Percentiles rank a stretch among this genome's conserved stretches.
These are phyloP conservation scores for Axinella damicornis DNA, from an alignment of 37 sponge, comb jelly and placozoan genomes.

Conservation along the genomic window DNA sequence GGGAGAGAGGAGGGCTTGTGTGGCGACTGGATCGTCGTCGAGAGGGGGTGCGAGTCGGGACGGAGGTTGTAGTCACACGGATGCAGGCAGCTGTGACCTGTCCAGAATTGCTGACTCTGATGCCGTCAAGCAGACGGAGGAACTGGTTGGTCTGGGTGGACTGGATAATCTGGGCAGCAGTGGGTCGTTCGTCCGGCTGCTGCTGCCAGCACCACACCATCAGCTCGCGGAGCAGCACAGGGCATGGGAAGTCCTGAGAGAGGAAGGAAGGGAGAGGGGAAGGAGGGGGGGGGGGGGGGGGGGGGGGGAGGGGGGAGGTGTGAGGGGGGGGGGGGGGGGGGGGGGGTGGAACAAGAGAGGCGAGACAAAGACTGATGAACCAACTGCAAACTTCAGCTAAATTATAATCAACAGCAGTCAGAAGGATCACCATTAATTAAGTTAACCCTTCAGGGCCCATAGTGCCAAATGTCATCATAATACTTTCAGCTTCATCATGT, in stretches of 20 bases:
- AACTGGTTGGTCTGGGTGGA: conserved; percentile 48
- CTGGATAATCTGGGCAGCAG: conserved; percentile 60
- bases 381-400: too few species aligned
- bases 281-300: too few species aligned
- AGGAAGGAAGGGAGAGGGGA: too few species aligned
- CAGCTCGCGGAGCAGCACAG: conserved; percentile 83
- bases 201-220: conserved; percentile 96
- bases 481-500: too few species aligned
- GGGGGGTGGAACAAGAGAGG: too few species aligned
- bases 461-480: too few species aligned
- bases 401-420: too few species aligned
- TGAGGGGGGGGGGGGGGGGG: too few species aligned
- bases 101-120: conserved; percentile 46
- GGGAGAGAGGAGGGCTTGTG: neutral
- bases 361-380: too few species aligned
- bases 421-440: neutral
- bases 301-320: too few species aligned
- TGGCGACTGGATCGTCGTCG: neutral
- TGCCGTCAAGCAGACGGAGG: conserved; percentile 64
- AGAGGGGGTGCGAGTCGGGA: neutral
- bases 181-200: conserved; percentile 68
- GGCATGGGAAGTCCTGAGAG: conserved; percentile 65
- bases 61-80: neutral
- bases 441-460: neutral
- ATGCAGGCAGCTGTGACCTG: conserved; percentile 40